Percentiles rank a stretch among this genome's conserved stretches.
phyloP scores from a whole-genome alignment of 2,888 invertebrate genomes.

The Pristionchus exspectatus region DNA sequence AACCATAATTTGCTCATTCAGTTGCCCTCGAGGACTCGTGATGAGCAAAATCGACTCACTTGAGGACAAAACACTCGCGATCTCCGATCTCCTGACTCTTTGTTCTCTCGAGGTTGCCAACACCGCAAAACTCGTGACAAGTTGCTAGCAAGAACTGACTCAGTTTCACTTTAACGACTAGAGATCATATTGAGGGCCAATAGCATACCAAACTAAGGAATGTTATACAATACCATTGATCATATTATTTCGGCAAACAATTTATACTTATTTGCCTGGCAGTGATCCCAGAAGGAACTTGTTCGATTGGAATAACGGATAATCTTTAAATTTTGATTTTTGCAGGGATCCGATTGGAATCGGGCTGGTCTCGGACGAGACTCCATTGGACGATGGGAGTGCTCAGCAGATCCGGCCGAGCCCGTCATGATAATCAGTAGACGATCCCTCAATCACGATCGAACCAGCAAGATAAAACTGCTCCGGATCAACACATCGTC shows the following conservation, averaged over 20 bases:
- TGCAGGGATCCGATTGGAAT: not conserved
- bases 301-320: too few species aligned
- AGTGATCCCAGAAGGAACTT: too few species aligned
- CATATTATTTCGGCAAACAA: too few species aligned
- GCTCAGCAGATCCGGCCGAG: not conserved
- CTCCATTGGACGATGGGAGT: not conserved
- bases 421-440: not conserved
- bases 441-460: not conserved
- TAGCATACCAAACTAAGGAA: not conserved
- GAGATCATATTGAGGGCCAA: not conserved
- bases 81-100: constrained; percentile 40
- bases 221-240: not conserved
- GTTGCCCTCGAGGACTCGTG: constrained; percentile 1
- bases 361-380: not conserved
- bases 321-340: not conserved
- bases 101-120: constrained; percentile 8
- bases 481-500: not conserved
- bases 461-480: not conserved
- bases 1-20: not conserved
- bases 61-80: not conserved
- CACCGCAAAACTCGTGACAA: not conserved
- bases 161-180: not conserved
- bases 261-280: too few species aligned
- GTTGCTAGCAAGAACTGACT: not conserved
- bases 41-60: not conserved